These are phyloP conservation scores for Taeniopygia guttata DNA, from an alignment of 2,797 vertebrate species.

Conservation along the genomic window DNA sequence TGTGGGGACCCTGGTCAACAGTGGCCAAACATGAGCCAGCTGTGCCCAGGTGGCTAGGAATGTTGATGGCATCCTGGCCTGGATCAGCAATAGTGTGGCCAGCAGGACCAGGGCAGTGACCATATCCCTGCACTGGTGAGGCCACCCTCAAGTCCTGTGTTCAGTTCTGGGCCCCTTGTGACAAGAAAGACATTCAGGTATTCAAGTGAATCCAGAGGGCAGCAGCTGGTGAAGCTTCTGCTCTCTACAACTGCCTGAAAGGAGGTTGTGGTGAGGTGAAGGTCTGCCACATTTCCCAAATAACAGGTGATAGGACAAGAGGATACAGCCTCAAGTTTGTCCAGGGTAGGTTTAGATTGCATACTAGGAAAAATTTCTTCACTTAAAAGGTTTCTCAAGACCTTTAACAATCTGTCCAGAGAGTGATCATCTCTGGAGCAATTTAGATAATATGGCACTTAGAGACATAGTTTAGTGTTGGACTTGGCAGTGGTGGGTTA, in stretches of 20 bases:
- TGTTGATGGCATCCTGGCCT: background rate
- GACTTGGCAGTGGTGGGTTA: background rate
- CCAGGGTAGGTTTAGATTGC: background rate
- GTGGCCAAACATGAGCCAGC: background rate
- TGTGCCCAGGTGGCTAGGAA: too few species aligned
- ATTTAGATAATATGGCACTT: background rate
- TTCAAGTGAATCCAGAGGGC: background rate
- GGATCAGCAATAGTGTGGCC: background rate
- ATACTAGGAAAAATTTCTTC: background rate
- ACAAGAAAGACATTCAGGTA: background rate
- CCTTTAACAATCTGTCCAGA: background rate
- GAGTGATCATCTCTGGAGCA: background rate
- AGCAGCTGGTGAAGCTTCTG: background rate
- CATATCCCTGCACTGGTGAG: background rate
- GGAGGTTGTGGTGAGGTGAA: fast-evolving
- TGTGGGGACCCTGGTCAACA: background rate
- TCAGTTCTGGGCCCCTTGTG: background rate
- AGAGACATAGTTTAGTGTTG: background rate
- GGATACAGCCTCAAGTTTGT: background rate
- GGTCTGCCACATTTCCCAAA: background rate
- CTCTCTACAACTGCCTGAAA: background rate
- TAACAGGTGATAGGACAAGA: background rate
- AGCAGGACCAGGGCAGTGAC: background rate
- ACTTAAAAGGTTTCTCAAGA: background rate
- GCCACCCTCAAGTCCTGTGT: background rate